These are phyloP conservation scores for Athalia rosae DNA, from an alignment of 2,888 invertebrate genomes.

Conservation along the genomic window DNA sequence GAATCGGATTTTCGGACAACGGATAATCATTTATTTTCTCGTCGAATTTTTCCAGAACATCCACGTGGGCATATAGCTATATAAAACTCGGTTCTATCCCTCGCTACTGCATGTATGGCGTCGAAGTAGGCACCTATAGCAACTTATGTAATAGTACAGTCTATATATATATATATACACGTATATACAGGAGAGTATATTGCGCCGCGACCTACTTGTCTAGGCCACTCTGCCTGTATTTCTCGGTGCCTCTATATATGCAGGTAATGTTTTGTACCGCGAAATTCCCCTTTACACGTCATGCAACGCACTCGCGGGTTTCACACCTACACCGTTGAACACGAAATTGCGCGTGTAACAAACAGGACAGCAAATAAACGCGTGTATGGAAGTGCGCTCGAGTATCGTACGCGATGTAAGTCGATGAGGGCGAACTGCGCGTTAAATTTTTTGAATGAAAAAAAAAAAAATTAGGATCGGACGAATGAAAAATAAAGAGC, in stretches of 20 bases:
- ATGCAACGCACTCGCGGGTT: conserved; percentile 42
- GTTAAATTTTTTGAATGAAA: background rate
- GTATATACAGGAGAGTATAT: conserved; percentile 59
- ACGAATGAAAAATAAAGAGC: background rate
- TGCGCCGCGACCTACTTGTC: conserved; percentile 72
- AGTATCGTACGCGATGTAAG: background rate
- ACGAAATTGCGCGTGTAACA: background rate
- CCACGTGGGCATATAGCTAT: too few species aligned
- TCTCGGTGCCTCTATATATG: conserved; percentile 55
- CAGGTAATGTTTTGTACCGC: conserved; percentile 56
- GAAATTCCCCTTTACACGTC: conserved; percentile 41
- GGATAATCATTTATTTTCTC: background rate
- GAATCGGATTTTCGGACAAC: too few species aligned
- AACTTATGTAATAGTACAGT: conserved; percentile 64
- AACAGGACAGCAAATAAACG: background rate
- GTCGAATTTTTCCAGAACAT: background rate
- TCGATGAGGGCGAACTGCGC: conserved; percentile 35
- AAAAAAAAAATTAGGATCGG: too few species aligned
- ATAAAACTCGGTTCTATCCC: conserved; percentile 40
- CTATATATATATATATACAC: conserved; percentile 33
- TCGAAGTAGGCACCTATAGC: conserved; percentile 54
- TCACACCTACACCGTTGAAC: conserved; percentile 12
- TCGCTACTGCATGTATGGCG: conserved; percentile 53
- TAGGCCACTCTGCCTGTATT: conserved; percentile 69
- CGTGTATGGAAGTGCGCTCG: background rate